Base-by-base conservation (phyloP, 2,888 invertebrate genomes). In the Nomada fabriciana region DNA sequence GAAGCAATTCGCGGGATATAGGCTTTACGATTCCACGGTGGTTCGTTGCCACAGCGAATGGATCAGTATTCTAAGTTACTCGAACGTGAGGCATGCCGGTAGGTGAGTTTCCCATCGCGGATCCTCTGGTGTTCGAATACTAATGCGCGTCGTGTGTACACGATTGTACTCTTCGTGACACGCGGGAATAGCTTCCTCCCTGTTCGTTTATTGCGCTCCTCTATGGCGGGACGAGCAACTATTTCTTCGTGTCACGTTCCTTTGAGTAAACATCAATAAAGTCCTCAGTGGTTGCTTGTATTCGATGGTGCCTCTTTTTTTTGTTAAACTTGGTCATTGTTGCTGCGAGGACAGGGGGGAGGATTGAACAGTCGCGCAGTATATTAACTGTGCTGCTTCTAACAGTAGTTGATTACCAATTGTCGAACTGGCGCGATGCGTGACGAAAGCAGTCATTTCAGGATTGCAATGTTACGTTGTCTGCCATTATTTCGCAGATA, bases 91-190 rank as follows among this genome's bases (percentile, higher is more conserved):
- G 73, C 74, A 78, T 65, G 74, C 64, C 63, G 82, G 63, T 70
- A 81, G 83, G 82, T 80, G 83, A 84, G 81, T 88, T 89, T 89
- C 89, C 83, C 87, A 89, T 85, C 82, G 82, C 59, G 75, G 74
- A 71, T 87, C 69, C 25, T 64, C 76, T 77, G 63, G 79, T 73
- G 64, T 83, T 86, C 80, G 85, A 89, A 89, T 89, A 82, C 89
- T 84, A 89, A 89, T 88, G 89, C 79, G 67, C 73, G 71, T 81
- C 79, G 70, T 71, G 63, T 68, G 70, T 73, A 77, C 60, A 42
- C 80, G 80, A 83, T 85, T 85, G 82, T 85, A 42, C 63, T 77
- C 55, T 53, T 57, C 83, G 82, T 80, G 88, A 88, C 88, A 88
- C 86, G 78, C 80, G 86, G 82, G 85, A 88, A 88, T 83, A 74